A percentile compares a stretch with the other conserved stretches of the same genome.
These are phyloP conservation scores for Maconellicoccus hirsutus DNA, from an alignment of 1,140 invertebrate species.

Conservation along the genomic window DNA sequence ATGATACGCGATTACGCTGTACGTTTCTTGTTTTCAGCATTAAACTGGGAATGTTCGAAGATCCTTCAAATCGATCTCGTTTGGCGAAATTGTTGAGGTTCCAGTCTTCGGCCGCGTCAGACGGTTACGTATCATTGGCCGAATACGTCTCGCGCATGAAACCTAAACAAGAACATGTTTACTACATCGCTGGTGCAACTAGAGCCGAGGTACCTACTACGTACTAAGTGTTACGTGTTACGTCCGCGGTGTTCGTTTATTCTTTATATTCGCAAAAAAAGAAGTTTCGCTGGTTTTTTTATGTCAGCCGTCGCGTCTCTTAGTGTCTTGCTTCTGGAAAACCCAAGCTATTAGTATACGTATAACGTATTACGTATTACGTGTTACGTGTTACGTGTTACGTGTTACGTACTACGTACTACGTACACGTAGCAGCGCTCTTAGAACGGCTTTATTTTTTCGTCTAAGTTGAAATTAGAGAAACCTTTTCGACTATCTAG, in stretches of 20 bases:
- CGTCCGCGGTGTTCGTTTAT: background rate
- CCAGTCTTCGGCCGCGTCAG: conserved; percentile 63
- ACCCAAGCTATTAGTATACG: too few species aligned
- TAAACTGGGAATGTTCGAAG: conserved; percentile 96
- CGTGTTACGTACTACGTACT: too few species aligned
- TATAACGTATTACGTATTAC: too few species aligned
- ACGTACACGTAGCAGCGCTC: too few species aligned
- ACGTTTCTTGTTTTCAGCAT: conserved; percentile 44
- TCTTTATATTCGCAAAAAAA: background rate
- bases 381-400: too few species aligned
- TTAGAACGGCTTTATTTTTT: too few species aligned
- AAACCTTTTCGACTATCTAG: too few species aligned
- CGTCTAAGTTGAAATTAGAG: too few species aligned
- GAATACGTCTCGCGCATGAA: conserved; percentile 96
- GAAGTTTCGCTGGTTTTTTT: background rate
- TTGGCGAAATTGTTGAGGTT: conserved; percentile 91
- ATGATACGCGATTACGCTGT: too few species aligned
- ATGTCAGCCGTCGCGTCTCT: too few species aligned
- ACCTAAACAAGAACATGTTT: conserved; percentile 90
- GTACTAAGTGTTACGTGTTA: background rate
- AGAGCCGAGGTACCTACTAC: conserved; percentile 53
- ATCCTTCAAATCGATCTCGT: conserved; percentile 87
- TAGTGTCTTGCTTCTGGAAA: too few species aligned
- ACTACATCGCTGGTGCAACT: conserved; percentile 86
- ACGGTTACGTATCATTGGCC: conserved; percentile 56